Evolutionary conservation across 1,140 invertebrate species (phyloP), one percentile per base, ranked within the genome.

Genomic region (Sinella curviseta): DNA sequence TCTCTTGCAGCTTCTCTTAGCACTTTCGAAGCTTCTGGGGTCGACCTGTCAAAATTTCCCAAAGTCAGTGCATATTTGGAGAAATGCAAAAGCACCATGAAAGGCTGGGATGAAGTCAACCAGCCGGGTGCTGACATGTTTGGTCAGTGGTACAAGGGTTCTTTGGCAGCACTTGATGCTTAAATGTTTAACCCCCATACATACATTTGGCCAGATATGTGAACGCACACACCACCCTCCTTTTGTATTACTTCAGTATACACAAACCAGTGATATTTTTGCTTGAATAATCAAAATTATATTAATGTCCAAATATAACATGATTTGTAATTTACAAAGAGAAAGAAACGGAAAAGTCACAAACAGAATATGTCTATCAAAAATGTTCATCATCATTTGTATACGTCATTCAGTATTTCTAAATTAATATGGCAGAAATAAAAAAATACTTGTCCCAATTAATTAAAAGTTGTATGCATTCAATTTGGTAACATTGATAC

Each of bases 51-150:
- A 24, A 86, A 88, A 75, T 93, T 90, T 83, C 88, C 90, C 4
- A 92, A 93, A 84, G 89, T 94, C 20, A 83, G 87, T 14, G 86
- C 86, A 16, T 94, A 93, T 92, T 85, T 91, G 70, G 87, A 90
- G 14, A 87, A 88, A 60, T 92, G 92, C 55, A 93, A 93, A 86
- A 87, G 86, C 39, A 89, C 90, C 2, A 90, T 91, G 14, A 91
- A 92, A 1, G 93, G 91, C 33, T 94, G 93, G 86, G 88, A 90
- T 80, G 92, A 93, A 84, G 89, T 91, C 57, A 94, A 95, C 82
- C 86, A 85, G 33, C 74, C 84, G 36, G 88, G 88, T 28, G 74
- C 87, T 16, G 84, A 87, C 16, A 77, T 78, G 0, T 85, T 85
- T 74, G 80, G 88, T 60, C 12, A 86, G 81, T 85, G 90, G 86